phyloP scores from a whole-genome alignment of 2,888 invertebrate species.

The Pegoplata infirma region DNA sequence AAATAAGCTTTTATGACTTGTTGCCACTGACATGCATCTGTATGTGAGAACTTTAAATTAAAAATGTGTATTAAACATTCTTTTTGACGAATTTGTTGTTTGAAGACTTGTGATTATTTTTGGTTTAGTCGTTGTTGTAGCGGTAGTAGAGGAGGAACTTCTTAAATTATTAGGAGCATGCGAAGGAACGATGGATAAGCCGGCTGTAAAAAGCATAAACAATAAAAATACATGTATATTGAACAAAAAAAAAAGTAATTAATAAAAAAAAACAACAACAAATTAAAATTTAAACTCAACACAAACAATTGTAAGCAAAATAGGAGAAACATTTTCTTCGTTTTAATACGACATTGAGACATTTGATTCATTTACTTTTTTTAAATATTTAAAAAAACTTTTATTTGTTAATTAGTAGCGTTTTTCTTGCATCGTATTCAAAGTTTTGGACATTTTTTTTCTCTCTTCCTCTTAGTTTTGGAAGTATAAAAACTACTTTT shows the following conservation, averaged over 20 bases:
- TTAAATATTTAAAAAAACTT: conserved; percentile 54
- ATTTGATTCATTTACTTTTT: conserved; percentile 34
- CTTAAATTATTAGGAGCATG: conserved; percentile 83
- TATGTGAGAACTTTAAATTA: too few species aligned
- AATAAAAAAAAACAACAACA: conserved; percentile 58
- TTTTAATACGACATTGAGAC: conserved; percentile 50
- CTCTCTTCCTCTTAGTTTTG: conserved; percentile 43
- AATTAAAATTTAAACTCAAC: conserved; percentile 68
- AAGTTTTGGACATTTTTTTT: conserved; percentile 78
- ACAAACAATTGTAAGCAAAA: conserved; percentile 61
- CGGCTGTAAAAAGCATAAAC: conserved; percentile 60
- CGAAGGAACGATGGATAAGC: conserved; percentile 79
- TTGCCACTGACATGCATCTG: too few species aligned
- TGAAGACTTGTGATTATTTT: conserved; percentile 58
- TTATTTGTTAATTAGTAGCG: conserved; percentile 64
- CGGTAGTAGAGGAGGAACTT: conserved; percentile 54
- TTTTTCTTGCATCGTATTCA: conserved; percentile 74
- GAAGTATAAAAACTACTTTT: conserved; percentile 10
- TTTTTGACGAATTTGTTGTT: conserved; percentile 57
- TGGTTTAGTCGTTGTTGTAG: conserved; percentile 51
- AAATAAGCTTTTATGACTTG: too few species aligned
- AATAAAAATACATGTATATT: conserved; percentile 66
- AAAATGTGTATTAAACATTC: conserved; percentile 59
- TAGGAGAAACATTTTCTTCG: conserved; percentile 29
- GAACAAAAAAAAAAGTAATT: conserved; percentile 80